phyloP scores from a whole-genome alignment of 2,888 invertebrate genomes.

The Harmothoe impar region DNA sequence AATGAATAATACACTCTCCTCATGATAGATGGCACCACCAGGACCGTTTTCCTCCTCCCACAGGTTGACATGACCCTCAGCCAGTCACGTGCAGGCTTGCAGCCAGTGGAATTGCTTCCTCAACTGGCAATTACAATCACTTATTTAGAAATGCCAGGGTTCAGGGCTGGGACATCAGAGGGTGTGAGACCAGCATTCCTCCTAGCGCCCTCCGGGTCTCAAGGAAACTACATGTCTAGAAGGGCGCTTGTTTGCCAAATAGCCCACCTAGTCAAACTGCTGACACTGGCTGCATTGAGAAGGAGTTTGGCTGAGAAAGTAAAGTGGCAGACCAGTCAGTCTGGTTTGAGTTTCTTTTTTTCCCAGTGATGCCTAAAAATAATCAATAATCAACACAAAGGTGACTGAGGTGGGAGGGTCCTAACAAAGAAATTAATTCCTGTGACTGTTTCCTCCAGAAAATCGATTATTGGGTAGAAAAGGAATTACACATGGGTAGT shows the following conservation, averaged over 20 bases:
- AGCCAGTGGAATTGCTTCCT: slow-evolving; percentile 47
- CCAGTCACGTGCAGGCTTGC: neutral
- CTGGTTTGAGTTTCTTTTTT: neutral
- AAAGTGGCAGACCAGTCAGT: neutral
- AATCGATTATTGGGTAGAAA: neutral
- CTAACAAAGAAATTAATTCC: neutral
- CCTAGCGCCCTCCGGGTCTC: neutral
- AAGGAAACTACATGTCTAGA: neutral
- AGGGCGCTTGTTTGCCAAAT: slow-evolving; percentile 1
- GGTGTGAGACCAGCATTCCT: neutral
- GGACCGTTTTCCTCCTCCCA: neutral
- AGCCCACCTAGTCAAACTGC: neutral
- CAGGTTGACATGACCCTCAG: slow-evolving; percentile 29
- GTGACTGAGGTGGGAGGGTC: neutral
- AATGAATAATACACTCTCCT: slow-evolving; percentile 9
- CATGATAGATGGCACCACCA: slow-evolving; percentile 30
- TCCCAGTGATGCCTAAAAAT: neutral
- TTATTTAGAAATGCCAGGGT: slow-evolving; percentile 54
- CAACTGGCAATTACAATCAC: slow-evolving; percentile 54
- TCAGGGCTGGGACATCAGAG: neutral
- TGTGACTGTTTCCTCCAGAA: neutral
- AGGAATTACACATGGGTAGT: too few relatives aligned
- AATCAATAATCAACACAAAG: neutral
- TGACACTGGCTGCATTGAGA: too few relatives aligned
- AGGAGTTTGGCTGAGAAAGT: too few relatives aligned